Conservation (phyloP, 1,140 invertebrate genomes). For the Periplaneta americana region DNA sequence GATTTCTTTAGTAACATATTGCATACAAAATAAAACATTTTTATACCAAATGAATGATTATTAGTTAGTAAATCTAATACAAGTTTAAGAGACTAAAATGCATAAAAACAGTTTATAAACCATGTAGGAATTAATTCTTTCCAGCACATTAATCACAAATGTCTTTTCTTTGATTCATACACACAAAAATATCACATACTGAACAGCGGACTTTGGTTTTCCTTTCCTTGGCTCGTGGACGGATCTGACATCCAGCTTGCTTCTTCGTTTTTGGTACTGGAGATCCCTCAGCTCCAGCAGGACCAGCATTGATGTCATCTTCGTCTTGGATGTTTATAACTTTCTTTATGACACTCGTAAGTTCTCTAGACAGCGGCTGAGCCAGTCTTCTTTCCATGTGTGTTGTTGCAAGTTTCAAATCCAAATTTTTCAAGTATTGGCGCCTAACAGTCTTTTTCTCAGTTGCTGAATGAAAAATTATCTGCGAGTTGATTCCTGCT, state of each 20-base stretch:
- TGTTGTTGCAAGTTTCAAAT: not conserved
- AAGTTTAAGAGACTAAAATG: too few species aligned
- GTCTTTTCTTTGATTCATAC: not conserved
- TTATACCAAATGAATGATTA: too few species aligned
- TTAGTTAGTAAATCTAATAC: too few species aligned
- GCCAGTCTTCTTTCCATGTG: not conserved
- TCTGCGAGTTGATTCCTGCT: not conserved
- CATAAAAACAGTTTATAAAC: too few species aligned
- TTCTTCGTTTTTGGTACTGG: not conserved
- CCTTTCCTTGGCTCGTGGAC: not conserved
- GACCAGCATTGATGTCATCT: not conserved
- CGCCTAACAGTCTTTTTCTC: not conserved
- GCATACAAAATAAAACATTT: too few species aligned
- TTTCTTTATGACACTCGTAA: not conserved
- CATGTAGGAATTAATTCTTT: too few species aligned
- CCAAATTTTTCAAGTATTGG: not conserved
- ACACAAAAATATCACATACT: not conserved
- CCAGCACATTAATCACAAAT: too few species aligned
- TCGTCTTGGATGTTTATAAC: not conserved
- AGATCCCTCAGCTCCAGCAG: not conserved
- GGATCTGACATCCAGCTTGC: not conserved
- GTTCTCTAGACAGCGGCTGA: not conserved
- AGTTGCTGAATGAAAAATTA: not conserved
- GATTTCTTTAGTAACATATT: too few species aligned
- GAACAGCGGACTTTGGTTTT: not conserved